Base-by-base conservation (phyloP, 2,113 vertebrate species). In the Pluvianellus socialis region DNA sequence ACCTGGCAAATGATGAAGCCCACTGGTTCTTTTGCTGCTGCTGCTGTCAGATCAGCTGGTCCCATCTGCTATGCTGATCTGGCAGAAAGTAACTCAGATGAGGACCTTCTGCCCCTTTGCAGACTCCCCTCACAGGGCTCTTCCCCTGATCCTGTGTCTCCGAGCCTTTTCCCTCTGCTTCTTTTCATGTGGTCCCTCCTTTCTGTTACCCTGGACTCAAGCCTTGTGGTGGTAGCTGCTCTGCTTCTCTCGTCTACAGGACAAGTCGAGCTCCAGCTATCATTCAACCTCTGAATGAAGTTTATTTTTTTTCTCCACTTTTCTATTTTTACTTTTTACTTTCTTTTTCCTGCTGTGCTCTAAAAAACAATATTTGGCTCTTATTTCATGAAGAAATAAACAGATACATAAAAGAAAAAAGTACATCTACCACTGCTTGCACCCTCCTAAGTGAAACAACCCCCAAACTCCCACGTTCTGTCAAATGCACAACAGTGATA, bases 81-180 rank as follows among this genome's bases (percentile, higher is more conserved):
- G 65, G 27, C 28, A 90, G 38, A 90, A 88, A 30, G 44, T 9
- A 71, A 42, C 6, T 17, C 17, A 56, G 6, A 42, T 35, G 12
- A 85, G 9, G 27, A 61, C 12, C 3, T 83, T 15, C 20, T 79
- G 33, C 55, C 7, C 8, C 44, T 63, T 14, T 63, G 22, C 28
- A 53, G 19, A 17, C 3, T n/a, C 17, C 17, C 2, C 0, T 1
- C 14, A 40, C 2, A 14, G 16, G 27, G 14, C 38, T 67, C 2
- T 75, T 94, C 17, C 28, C 24, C 19, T 0, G 1, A 3, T 3
- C 32, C 26, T 50, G 12, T 35, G 24, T 38, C 7, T 13, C 15
- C 8, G 32, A 7, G 24, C 9, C 6, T 79, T 55, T 88, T 50
- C 22, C 24, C 21, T 50, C 71, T 88, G 47, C 8, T 75, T 7